A percentile compares a stretch with the other conserved stretches of the same genome.
Evolutionary conservation across 2,113 vertebrate species (phyloP).

Genomic region (Mionectes macconnelli): DNA sequence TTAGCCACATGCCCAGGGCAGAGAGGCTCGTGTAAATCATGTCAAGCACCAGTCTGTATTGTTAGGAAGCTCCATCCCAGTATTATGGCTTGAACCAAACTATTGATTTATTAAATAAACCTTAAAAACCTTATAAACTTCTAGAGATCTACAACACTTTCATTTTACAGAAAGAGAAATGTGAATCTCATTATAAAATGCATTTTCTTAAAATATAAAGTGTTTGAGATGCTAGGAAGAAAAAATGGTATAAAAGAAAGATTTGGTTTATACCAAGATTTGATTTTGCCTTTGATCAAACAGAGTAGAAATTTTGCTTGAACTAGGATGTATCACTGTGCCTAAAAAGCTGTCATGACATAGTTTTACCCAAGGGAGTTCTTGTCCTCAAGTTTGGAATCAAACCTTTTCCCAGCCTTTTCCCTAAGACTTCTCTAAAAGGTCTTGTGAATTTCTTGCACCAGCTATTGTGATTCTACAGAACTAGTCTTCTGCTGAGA

Average conservation of each 20-base stretch:
- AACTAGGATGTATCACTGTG: neutral
- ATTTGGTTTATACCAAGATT: neutral
- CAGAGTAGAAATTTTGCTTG: neutral
- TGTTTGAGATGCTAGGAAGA: neutral
- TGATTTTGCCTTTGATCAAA: neutral
- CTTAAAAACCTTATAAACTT: neutral
- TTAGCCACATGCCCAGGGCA: neutral
- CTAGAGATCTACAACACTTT: neutral
- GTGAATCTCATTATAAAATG: neutral
- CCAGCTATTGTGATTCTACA: neutral
- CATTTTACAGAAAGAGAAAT: neutral
- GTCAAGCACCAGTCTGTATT: neutral
- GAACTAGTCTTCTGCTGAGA: neutral
- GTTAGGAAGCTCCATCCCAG: neutral
- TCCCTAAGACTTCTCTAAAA: neutral
- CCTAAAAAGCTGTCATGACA: neutral
- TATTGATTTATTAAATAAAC: neutral
- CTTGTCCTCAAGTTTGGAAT: neutral
- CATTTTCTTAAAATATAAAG: neutral
- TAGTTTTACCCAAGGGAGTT: neutral
- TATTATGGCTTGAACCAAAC: neutral
- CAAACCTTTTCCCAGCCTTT: neutral
- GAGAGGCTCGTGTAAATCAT: neutral
- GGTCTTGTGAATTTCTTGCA: neutral
- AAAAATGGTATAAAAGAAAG: neutral